Conservation (phyloP, 2,113 vertebrate genomes). For the Nothoprocta pentlandii region DNA sequence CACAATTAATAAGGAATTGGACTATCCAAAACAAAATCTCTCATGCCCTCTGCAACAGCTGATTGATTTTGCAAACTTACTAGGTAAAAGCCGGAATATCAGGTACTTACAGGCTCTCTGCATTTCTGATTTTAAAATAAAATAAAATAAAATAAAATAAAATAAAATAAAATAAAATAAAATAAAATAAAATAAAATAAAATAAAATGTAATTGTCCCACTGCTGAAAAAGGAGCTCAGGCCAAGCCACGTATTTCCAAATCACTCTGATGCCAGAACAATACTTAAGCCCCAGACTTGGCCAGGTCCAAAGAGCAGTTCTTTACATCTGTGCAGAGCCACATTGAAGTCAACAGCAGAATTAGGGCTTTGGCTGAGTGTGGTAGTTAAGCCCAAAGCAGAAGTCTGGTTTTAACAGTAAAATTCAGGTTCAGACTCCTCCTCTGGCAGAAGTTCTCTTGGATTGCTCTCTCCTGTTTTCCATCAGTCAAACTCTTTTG, state of each 20-base stretch:
- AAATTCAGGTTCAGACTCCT: conserved; percentile 49
- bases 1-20: conserved; percentile 14
- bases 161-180: neutral
- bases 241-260: conserved; percentile 22
- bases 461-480: conserved; percentile 60
- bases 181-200: no score
- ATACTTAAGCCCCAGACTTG: neutral
- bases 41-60: conserved; percentile 38
- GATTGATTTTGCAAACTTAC: conserved; percentile 58
- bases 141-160: neutral
- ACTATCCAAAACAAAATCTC: conserved; percentile 23
- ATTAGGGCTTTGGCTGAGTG: neutral
- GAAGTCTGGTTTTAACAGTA: conserved; percentile 33
- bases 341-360: neutral
- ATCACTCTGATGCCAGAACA: conserved; percentile 24
- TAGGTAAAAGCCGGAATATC: neutral
- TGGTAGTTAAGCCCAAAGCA: conserved; percentile 24
- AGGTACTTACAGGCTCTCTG: neutral
- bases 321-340: conserved; percentile 22
- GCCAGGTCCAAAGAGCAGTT: neutral
- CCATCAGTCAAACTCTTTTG: conserved; percentile 53
- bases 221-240: conserved; percentile 21
- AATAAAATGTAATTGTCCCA: conserved; percentile 14
- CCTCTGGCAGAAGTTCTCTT: conserved; percentile 32
- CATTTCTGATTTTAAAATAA: neutral